Conservation (phyloP, 2,888 invertebrate genomes). For the Cheilosia vulpina region DNA sequence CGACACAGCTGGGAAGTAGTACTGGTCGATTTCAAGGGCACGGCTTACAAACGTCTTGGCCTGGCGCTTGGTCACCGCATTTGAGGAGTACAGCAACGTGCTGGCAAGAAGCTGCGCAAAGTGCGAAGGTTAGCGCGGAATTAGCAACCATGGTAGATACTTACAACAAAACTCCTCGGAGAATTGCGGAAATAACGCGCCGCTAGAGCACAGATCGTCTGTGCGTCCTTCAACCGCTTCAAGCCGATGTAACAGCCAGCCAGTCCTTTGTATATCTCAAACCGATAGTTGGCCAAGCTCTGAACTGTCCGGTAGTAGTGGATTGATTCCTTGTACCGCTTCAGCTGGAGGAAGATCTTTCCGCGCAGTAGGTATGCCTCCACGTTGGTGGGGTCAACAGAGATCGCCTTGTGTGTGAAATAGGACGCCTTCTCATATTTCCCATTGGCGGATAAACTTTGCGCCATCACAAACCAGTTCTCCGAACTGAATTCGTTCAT, state of each 20-base stretch:
- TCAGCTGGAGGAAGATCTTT: slow-evolving; percentile 80
- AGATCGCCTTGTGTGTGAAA: slow-evolving; percentile 89
- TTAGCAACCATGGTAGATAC: slow-evolving; percentile 25
- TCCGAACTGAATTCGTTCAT: slow-evolving; percentile 86
- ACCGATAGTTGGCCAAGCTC: slow-evolving; percentile 80
- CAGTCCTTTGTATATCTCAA: slow-evolving; percentile 91
- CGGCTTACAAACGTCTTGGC: slow-evolving; percentile 89
- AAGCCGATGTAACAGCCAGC: slow-evolving; percentile 89
- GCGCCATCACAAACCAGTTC: slow-evolving; percentile 91
- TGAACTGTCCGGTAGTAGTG: slow-evolving; percentile 80
- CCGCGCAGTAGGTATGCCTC: slow-evolving; percentile 90
- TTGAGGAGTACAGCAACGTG: slow-evolving; percentile 87
- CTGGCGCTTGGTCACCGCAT: slow-evolving; percentile 84
- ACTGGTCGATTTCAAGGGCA: slow-evolving; percentile 89
- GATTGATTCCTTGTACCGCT: slow-evolving; percentile 80
- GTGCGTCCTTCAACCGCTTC: slow-evolving; percentile 89
- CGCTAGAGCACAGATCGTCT: slow-evolving; percentile 88
- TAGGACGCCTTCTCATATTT: slow-evolving; percentile 88
- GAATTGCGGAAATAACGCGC: slow-evolving; percentile 89
- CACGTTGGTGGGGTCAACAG: slow-evolving; percentile 87
- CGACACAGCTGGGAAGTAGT: slow-evolving; percentile 89
- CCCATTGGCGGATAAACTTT: slow-evolving; percentile 85
- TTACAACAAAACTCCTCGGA: slow-evolving; percentile 89
- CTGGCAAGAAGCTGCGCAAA: slow-evolving; percentile 88
- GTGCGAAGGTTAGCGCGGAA: background rate